Evolutionary conservation across 2,113 vertebrate species (phyloP).

Genomic region (human (Homo sapiens)): GRCh38 chr5:3894501-3895000

Average conservation of each 20-base stretch:
- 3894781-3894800: background rate
- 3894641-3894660: background rate
- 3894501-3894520: fast-evolving
- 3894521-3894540: background rate
- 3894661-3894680: background rate
- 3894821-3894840: background rate
- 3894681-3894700: fast-evolving
- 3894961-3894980: background rate
- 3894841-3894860: background rate
- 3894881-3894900: too few relatives aligned
- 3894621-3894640: background rate
- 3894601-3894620: background rate
- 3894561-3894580: fast-evolving
- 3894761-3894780: background rate
- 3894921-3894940: background rate
- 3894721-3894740: background rate
- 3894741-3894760: background rate
- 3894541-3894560: background rate
- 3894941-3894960: background rate
- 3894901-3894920: background rate
- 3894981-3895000: fast-evolving
- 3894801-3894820: background rate
- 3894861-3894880: too few relatives aligned
- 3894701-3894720: background rate
- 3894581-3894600: too few relatives aligned